Percentiles rank a stretch among this genome's conserved stretches.
These are phyloP conservation scores for Pagrus major DNA, from an alignment of 2,113 vertebrate genomes.

Conservation along the genomic window DNA sequence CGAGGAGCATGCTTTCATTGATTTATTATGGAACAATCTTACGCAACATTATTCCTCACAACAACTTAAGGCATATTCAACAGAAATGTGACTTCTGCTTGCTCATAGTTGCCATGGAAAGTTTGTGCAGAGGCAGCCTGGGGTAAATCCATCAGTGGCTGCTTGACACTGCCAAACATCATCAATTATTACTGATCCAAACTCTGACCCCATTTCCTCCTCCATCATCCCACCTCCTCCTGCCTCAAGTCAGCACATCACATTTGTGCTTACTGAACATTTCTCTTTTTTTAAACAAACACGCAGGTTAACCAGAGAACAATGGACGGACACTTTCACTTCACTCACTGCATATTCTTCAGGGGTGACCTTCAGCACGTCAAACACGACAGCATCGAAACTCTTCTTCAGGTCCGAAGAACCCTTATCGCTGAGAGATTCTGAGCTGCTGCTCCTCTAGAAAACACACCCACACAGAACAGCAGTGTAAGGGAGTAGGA, in stretches of 20 bases:
- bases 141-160: conserved; percentile 28
- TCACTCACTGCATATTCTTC: conserved; percentile 98
- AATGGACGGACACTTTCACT: neutral
- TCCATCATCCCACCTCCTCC: conserved; percentile 22
- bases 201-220: conserved; percentile 61
- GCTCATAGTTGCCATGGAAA: neutral
- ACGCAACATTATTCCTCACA: neutral
- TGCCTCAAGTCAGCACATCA: conserved; percentile 35
- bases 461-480: conserved; percentile 11
- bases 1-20: neutral
- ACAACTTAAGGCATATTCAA: neutral
- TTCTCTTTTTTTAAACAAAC: neutral
- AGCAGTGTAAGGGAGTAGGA: neutral
- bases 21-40: neutral
- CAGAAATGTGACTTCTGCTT: neutral
- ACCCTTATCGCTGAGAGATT: conserved; percentile 95
- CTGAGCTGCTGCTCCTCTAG: conserved; percentile 97
- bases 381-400: conserved; percentile 98
- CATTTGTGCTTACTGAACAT: conserved; percentile 21
- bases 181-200: conserved; percentile 75
- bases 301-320: neutral
- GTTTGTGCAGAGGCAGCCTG: neutral
- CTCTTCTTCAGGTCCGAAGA: conserved; percentile 97
- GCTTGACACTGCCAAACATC: conserved; percentile 43
- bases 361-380: conserved; percentile 96